Percentiles rank a stretch among this genome's conserved stretches.
phyloP scores from a whole-genome alignment of 2,888 invertebrate genomes.

The Ormyrus pomaceus region DNA sequence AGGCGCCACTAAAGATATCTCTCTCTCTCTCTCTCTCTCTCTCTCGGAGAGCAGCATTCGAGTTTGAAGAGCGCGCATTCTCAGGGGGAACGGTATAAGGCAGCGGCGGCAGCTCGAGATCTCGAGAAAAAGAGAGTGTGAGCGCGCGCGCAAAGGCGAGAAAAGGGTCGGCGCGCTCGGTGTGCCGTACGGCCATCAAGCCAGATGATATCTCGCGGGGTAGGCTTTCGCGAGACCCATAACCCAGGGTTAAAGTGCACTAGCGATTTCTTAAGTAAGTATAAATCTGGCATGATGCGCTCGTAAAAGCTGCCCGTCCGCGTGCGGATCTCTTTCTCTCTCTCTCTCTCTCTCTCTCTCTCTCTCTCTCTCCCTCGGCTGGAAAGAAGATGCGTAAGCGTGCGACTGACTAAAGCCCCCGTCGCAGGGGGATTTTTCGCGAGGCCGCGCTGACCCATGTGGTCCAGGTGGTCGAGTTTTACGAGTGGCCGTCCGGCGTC shows the following conservation, averaged over 20 bases:
- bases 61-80: conserved; percentile 27
- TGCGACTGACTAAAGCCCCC: conserved; percentile 1
- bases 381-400: conserved; percentile 20
- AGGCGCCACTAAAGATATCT: conserved; percentile 35
- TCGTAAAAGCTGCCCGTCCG: conserved; percentile 68
- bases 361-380: not conserved
- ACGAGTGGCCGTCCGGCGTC: conserved; percentile 60
- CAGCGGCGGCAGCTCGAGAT: not conserved
- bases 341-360: too few relatives aligned
- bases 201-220: conserved; percentile 58
- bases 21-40: too few relatives aligned
- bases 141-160: conserved; percentile 42
- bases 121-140: not conserved
- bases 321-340: conserved; percentile 32
- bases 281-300: conserved; percentile 73
- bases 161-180: conserved; percentile 39
- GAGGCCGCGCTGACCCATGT: conserved; percentile 60
- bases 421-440: too few relatives aligned
- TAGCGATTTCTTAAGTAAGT: conserved; percentile 71
- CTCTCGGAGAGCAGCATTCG: conserved; percentile 21
- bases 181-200: conserved; percentile 37
- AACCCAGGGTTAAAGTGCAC: conserved; percentile 60
- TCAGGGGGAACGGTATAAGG: not conserved
- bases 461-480: conserved; percentile 68
- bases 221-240: conserved; percentile 55